Percentiles rank a stretch among this genome's conserved stretches.
phyloP scores from a whole-genome alignment of 2,797 vertebrate genomes.

The Poeciliopsis paucimaculata region DNA sequence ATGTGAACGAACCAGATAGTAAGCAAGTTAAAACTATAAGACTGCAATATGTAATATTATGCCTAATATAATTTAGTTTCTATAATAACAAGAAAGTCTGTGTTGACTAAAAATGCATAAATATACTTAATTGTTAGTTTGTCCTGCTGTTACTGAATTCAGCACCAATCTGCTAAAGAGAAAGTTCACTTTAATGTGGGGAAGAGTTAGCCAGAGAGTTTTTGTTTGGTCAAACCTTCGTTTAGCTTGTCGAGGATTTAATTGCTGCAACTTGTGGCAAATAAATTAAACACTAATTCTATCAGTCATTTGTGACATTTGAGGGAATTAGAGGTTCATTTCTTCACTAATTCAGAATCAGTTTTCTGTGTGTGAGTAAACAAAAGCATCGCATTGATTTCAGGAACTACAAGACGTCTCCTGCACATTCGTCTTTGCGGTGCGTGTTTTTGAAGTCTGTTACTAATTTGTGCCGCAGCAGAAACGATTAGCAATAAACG shows the following conservation, averaged over 20 bases:
- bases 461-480: background rate
- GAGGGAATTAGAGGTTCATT: background rate
- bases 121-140: too few species aligned
- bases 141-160: too few species aligned
- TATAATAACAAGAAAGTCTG: too few species aligned
- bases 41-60: too few species aligned
- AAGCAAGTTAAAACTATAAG: too few species aligned
- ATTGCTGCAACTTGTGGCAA: background rate
- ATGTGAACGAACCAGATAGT: too few species aligned
- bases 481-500: background rate
- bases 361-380: slow-evolving; percentile 1
- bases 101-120: too few species aligned
- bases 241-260: background rate
- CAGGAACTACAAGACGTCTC: background rate
- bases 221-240: background rate
- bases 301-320: background rate
- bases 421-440: background rate
- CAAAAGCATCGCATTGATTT: background rate
- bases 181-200: too few species aligned
- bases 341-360: background rate
- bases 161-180: too few species aligned
- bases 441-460: background rate
- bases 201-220: too few species aligned
- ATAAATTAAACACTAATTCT: background rate
- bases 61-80: too few species aligned